Percentiles rank a stretch among this genome's conserved stretches.
phyloP scores from a whole-genome alignment of 2,113 vertebrate species.

The Sinocyclocheilus rhinocerous region DNA sequence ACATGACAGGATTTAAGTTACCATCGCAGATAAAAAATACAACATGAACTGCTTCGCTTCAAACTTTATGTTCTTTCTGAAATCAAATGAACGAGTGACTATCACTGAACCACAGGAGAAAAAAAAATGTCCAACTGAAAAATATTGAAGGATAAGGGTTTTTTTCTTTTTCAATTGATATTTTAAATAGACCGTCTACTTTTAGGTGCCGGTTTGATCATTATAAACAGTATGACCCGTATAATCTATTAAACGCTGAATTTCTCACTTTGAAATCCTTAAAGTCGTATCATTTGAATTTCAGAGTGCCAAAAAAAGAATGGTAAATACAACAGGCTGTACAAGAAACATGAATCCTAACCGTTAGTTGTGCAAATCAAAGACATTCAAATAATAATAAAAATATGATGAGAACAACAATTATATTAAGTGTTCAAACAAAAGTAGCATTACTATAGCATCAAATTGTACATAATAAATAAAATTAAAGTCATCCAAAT shows the following conservation, averaged over 20 bases:
- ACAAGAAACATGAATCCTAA: constrained; percentile 70
- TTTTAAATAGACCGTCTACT: constrained; percentile 72
- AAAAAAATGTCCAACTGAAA: constrained; percentile 69
- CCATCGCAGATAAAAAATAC: constrained; percentile 81
- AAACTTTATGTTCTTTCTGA: constrained; percentile 85
- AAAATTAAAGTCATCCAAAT: constrained; percentile 86
- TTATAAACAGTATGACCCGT: constrained; percentile 77
- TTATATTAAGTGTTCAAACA: constrained; percentile 76
- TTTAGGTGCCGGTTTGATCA: constrained; percentile 68
- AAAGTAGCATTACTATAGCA: constrained; percentile 84
- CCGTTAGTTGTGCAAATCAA: constrained; percentile 83
- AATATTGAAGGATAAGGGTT: constrained; percentile 58
- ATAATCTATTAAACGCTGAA: constrained; percentile 69
- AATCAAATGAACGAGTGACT: constrained; percentile 81
- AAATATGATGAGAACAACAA: constrained; percentile 69
- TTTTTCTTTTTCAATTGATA: constrained; percentile 49
- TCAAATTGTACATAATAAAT: constrained; percentile 88
- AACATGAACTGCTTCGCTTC: constrained; percentile 87
- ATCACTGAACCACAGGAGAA: constrained; percentile 87
- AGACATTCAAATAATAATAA: constrained; percentile 65
- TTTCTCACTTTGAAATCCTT: constrained; percentile 67
- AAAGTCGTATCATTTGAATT: constrained; percentile 59
- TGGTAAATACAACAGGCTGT: constrained; percentile 57
- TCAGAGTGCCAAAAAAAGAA: constrained; percentile 65
- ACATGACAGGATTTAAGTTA: constrained; percentile 87